A percentile compares a stretch with the other conserved stretches of the same genome.
Conservation (phyloP, 2,797 vertebrate genomes). For the Petrocephalus sullivani region DNA sequence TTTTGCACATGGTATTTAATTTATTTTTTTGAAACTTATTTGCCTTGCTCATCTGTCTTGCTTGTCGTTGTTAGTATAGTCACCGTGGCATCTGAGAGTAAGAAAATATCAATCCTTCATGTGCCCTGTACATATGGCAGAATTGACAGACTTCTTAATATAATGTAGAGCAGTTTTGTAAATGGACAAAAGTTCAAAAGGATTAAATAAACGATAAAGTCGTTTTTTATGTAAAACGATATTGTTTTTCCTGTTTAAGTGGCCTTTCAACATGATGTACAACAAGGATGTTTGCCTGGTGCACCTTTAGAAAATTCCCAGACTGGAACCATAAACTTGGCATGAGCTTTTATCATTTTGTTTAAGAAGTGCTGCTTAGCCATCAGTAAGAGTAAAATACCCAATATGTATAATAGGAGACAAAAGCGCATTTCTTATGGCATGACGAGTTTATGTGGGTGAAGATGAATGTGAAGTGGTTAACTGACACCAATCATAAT, state of each 20-base stretch:
- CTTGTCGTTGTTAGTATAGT: too few species aligned
- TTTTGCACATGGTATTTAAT: too few species aligned
- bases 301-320: slow-evolving; percentile 39
- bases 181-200: slow-evolving; percentile 43
- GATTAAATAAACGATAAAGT: slow-evolving; percentile 49
- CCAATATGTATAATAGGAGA: slow-evolving; percentile 40
- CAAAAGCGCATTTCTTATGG: slow-evolving; percentile 38
- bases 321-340: slow-evolving; percentile 42
- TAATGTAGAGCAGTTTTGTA: neutral
- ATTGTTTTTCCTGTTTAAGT: slow-evolving; percentile 40
- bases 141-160: neutral
- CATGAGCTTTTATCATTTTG: slow-evolving; percentile 27
- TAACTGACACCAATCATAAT: slow-evolving; percentile 13
- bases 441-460: slow-evolving; percentile 24
- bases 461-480: slow-evolving; percentile 12
- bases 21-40: too few species aligned
- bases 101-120: too few species aligned
- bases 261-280: slow-evolving; percentile 40
- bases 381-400: slow-evolving; percentile 33
- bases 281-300: slow-evolving; percentile 45
- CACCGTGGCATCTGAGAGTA: too few species aligned
- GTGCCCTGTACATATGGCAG: too few species aligned
- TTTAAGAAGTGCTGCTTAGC: slow-evolving; percentile 1
- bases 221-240: slow-evolving; percentile 47
- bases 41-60: too few species aligned